Evolutionary conservation across 2,888 invertebrate species (phyloP).

Genomic region (Neoitamus cyanurus): DNA sequence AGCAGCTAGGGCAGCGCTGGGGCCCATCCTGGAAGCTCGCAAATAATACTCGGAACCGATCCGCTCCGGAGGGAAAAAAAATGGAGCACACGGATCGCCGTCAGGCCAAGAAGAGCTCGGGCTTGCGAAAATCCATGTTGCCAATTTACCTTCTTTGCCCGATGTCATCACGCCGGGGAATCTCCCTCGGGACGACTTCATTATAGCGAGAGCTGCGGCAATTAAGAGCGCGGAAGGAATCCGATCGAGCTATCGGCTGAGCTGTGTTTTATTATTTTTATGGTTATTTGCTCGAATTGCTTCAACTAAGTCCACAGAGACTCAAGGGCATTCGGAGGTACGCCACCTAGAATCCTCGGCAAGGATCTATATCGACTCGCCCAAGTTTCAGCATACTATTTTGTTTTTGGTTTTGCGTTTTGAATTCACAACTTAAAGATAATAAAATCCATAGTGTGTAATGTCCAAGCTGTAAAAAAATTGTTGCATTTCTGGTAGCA

Average conservation of each 20-base stretch:
- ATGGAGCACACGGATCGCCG: background rate
- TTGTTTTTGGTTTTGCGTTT: too few relatives aligned
- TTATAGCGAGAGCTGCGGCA: background rate
- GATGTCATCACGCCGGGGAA: background rate
- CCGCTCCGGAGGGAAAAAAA: background rate
- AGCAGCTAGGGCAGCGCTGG: background rate
- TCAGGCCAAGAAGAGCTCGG: background rate
- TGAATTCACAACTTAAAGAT: too few relatives aligned
- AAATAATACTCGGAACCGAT: background rate
- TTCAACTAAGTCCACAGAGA: too few relatives aligned
- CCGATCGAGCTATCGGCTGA: background rate
- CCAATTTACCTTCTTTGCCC: background rate
- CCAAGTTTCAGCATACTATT: too few relatives aligned
- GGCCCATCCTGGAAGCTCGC: background rate
- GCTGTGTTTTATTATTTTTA: background rate
- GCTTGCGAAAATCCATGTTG: background rate
- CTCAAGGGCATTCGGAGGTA: too few relatives aligned
- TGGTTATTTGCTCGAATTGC: background rate
- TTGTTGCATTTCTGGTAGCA: too few relatives aligned
- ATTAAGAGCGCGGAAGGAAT: background rate
- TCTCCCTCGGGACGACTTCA: background rate
- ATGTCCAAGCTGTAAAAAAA: too few relatives aligned
- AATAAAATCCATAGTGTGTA: too few relatives aligned
- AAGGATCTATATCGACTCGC: too few relatives aligned
- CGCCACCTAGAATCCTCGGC: too few relatives aligned